Percentiles rank a stretch among this genome's conserved stretches.
These are phyloP conservation scores for Drosophila ustulata DNA, from an alignment of 2,888 invertebrate species.

Conservation along the genomic window DNA sequence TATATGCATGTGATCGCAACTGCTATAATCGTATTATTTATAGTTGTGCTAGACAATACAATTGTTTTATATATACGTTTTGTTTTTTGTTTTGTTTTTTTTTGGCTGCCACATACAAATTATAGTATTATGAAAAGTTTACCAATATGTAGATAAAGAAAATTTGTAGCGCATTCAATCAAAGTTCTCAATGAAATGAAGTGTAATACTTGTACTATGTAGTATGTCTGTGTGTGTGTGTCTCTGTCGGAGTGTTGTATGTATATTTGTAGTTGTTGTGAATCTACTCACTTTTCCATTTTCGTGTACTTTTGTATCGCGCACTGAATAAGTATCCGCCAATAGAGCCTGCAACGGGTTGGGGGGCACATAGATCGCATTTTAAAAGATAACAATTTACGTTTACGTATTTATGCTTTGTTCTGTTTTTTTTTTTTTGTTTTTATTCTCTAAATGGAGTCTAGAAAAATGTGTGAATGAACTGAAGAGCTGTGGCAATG, in stretches of 20 bases:
- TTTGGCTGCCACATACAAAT: slow-evolving; percentile 16
- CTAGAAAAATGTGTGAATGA: slow-evolving; percentile 25
- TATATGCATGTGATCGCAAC: slow-evolving; percentile 5
- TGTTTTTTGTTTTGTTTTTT: too few species aligned
- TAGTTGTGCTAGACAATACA: slow-evolving; percentile 37
- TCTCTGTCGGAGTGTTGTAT: slow-evolving; percentile 26
- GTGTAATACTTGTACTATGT: slow-evolving; percentile 1
- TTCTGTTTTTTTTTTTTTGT: background rate
- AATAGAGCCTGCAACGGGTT: slow-evolving; percentile 87
- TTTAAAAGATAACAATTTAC: slow-evolving; percentile 49
- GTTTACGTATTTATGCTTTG: slow-evolving; percentile 11
- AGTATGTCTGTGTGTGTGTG: slow-evolving; percentile 18
- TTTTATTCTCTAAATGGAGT: slow-evolving; percentile 34
- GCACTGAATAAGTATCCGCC: slow-evolving; percentile 86
- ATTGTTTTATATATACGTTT: background rate
- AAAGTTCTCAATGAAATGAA: slow-evolving; percentile 43
- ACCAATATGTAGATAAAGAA: slow-evolving; percentile 21
- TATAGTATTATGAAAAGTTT: slow-evolving; percentile 31
- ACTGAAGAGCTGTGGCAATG: slow-evolving; percentile 5
- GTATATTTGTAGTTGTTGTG: slow-evolving; percentile 38
- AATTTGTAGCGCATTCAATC: slow-evolving; percentile 50
- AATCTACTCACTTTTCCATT: slow-evolving; percentile 91
- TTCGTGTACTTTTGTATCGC: slow-evolving; percentile 91
- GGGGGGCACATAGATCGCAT: slow-evolving; percentile 70
- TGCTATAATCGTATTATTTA: slow-evolving; percentile 8